A percentile compares a stretch with the other conserved stretches of the same genome.
Conservation (phyloP, 2,113 vertebrate species). For the Eubucco bourcierii region DNA sequence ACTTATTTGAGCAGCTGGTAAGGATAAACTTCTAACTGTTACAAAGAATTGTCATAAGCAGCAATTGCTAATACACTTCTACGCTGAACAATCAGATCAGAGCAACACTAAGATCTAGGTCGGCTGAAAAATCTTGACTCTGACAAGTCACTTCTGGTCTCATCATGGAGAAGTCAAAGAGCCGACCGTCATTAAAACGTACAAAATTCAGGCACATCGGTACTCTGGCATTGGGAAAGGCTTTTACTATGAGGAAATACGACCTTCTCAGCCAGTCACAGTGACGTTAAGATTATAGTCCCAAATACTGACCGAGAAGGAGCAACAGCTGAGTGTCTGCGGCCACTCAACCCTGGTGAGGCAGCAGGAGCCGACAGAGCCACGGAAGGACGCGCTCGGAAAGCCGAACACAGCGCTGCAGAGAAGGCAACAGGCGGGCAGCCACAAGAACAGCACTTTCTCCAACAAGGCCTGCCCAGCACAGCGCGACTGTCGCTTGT, state of each 20-base stretch:
- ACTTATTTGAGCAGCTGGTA: background rate
- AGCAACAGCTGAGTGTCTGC: rapidly evolving
- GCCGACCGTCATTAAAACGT: background rate
- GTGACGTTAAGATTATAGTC: rapidly evolving
- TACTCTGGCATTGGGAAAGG: rapidly evolving
- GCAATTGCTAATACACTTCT: rapidly evolving
- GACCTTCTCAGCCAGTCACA: rapidly evolving
- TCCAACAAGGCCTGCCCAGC: background rate
- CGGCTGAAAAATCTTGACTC: background rate
- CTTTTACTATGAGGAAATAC: rapidly evolving
- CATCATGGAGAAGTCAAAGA: rapidly evolving
- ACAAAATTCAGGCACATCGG: rapidly evolving
- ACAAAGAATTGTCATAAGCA: background rate
- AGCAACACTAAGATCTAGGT: background rate
- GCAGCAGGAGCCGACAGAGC: background rate
- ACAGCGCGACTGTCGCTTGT: rapidly evolving
- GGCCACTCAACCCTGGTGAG: rapidly evolving
- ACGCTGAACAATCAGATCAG: background rate
- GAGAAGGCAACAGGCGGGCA: background rate
- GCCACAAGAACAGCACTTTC: background rate
- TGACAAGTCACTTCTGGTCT: too few relatives aligned
- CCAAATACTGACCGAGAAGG: rapidly evolving
- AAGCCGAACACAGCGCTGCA: rapidly evolving
- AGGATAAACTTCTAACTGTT: background rate
- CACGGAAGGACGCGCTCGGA: rapidly evolving